Base-by-base conservation (phyloP, 2,888 invertebrate genomes). In the Cristatella mucedo region DNA sequence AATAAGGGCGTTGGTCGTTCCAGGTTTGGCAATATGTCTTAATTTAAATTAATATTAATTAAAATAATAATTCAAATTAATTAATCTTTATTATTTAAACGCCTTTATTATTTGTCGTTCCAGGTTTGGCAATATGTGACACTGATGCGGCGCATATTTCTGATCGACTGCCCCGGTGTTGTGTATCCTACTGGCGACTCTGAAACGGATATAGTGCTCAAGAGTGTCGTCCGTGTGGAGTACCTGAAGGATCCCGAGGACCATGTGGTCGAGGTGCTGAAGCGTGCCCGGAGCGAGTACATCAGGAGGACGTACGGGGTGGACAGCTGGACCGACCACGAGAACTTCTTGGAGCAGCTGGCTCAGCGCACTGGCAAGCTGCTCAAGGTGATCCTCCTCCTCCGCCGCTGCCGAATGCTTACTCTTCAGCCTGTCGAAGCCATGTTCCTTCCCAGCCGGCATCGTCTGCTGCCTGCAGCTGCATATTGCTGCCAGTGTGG, bases 71-170 rank as follows among this genome's bases (percentile, higher is more conserved):
- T n/a, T n/a, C n/a, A n/a, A n/a, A n/a, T n/a, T n/a, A n/a, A n/a
- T n/a, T n/a, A n/a, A n/a, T n/a, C n/a, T n/a, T n/a, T n/a, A n/a
- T n/a, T n/a, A n/a, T n/a, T n/a, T n/a, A n/a, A n/a, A n/a, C n/a
- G n/a, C n/a, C n/a, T n/a, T n/a, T n/a, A n/a, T n/a, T n/a, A n/a
- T n/a, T n/a, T n/a, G n/a, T n/a, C 16, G 5, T 18, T 13, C 1
- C 43, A 70, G 70, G 91, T 95, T 1, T 99, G 97, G 97, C 97
- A 99, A 64, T 99, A 97, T 61, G 89, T 99, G 30, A 93, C 95
- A 1, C 68, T 99, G 40, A 99, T 97, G 95, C 78, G 77, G 53
- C 74, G 85, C 52, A 95, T 99, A 58, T 97, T 83, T 64, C 71
- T 97, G 11, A 93, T 97, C 52, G 97, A 99, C 71, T 97, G 95